A percentile compares a stretch with the other conserved stretches of the same genome.
Conservation (phyloP, 2,797 vertebrate genomes). For the Erethizon dorsatum region DNA sequence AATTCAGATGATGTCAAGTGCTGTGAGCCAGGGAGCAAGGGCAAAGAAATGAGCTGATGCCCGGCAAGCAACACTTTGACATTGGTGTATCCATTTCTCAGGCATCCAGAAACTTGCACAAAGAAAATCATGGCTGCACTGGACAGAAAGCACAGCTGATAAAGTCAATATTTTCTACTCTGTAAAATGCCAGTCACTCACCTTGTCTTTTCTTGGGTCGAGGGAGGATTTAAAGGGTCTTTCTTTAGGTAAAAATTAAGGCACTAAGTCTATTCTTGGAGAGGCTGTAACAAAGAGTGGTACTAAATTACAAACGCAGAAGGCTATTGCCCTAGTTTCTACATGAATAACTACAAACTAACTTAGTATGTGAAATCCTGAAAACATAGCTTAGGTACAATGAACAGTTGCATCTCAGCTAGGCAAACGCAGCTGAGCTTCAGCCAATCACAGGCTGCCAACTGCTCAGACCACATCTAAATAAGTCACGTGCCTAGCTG, state of each 20-base stretch:
- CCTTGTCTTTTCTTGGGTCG: background rate
- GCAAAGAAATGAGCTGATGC: background rate
- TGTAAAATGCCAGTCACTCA: background rate
- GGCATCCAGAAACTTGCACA: too few species aligned
- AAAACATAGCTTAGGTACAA: background rate
- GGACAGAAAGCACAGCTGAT: background rate
- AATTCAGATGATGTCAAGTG: background rate
- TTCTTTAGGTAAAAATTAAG: background rate
- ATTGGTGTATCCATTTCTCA: background rate
- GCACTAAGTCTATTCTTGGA: background rate
- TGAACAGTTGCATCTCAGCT: background rate
- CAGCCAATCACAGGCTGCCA: background rate
- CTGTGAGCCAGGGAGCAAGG: background rate
- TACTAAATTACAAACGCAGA: background rate
- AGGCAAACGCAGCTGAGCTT: background rate
- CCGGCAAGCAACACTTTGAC: rapidly evolving
- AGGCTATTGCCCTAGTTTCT: background rate
- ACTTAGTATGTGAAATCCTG: background rate
- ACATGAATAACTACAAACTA: background rate
- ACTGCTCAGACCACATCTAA: background rate
- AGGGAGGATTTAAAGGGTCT: background rate
- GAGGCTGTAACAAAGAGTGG: background rate
- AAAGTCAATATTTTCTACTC: background rate
- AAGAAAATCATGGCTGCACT: background rate
- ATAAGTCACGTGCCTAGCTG: background rate